Evolutionary conservation across 2,113 vertebrate species (phyloP).

Genomic region (Tor tambroides): DNA sequence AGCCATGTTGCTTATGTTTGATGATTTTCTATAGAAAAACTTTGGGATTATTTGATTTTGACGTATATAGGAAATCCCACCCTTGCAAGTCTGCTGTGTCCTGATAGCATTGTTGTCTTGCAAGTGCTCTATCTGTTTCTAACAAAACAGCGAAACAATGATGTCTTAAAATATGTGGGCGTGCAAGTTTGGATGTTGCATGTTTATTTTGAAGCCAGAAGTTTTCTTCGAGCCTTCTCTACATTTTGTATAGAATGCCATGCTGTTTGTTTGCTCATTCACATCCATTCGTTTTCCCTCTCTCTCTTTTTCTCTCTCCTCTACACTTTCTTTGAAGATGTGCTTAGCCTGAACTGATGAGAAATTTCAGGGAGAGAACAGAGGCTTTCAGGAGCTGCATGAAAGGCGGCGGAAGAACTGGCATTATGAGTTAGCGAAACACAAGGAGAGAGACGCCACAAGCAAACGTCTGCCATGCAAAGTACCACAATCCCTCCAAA

Average conservation of each 20-base stretch:
- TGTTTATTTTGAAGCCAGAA: conserved; percentile 3
- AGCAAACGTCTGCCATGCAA: not conserved
- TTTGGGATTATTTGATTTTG: not conserved
- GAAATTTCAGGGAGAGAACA: conserved; percentile 36
- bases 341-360: conserved; percentile 36
- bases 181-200: not conserved
- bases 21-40: not conserved
- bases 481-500: not conserved
- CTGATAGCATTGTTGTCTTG: conserved; percentile 1
- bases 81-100: not conserved
- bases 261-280: not conserved
- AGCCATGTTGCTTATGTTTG: not conserved
- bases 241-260: not conserved
- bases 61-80: not conserved
- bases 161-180: not conserved
- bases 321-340: conserved; percentile 22
- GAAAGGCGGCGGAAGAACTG: conserved; percentile 20
- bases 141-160: not conserved
- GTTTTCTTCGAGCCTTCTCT: not conserved
- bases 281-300: not conserved
- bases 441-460: not conserved
- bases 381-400: conserved; percentile 32
- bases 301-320: not conserved
- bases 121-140: not conserved
- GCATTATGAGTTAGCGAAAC: conserved; percentile 15